These are phyloP conservation scores for Cyclophora punctaria DNA, from an alignment of 2,888 invertebrate genomes.

Conservation along the genomic window DNA sequence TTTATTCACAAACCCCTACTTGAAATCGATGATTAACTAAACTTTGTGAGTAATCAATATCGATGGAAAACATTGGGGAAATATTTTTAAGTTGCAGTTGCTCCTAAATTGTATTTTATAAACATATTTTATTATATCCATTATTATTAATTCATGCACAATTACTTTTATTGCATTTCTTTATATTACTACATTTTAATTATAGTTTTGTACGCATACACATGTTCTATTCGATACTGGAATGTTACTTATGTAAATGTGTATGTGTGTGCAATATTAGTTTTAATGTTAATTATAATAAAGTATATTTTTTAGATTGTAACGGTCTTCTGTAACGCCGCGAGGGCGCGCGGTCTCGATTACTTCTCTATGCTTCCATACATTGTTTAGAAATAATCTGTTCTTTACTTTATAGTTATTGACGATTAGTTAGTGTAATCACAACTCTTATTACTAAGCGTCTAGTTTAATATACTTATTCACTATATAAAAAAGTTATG, in stretches of 20 bases:
- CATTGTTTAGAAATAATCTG: slow-evolving; percentile 48
- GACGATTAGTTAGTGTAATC: slow-evolving; percentile 70
- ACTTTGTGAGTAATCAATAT: too few species aligned
- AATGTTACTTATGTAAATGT: slow-evolving; percentile 62
- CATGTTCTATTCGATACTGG: slow-evolving; percentile 55
- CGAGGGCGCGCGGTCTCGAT: slow-evolving; percentile 10
- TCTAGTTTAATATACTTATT: slow-evolving; percentile 49
- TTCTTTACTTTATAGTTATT: slow-evolving; percentile 46
- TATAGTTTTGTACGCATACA: slow-evolving; percentile 71
- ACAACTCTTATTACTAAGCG: slow-evolving; percentile 60
- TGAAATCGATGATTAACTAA: too few species aligned
- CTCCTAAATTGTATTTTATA: slow-evolving; percentile 67
- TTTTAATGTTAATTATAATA: slow-evolving; percentile 58
- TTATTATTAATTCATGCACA: slow-evolving; percentile 65
- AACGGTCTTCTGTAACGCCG: slow-evolving; percentile 34
- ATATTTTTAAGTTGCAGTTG: slow-evolving; percentile 46
- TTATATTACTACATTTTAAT: slow-evolving; percentile 35
- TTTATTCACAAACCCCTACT: too few species aligned
- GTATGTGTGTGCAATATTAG: slow-evolving; percentile 77
- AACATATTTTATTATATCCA: slow-evolving; percentile 70
- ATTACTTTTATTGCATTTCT: slow-evolving; percentile 68
- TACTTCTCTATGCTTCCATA: slow-evolving; percentile 50
- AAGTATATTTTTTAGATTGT: slow-evolving; percentile 48
- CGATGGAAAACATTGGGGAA: too few species aligned
- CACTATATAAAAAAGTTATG: slow-evolving; percentile 59